Percentiles rank a stretch among this genome's conserved stretches.
These are phyloP conservation scores for Drosophila leontia DNA, from an alignment of 1,140 invertebrate species.

Conservation along the genomic window DNA sequence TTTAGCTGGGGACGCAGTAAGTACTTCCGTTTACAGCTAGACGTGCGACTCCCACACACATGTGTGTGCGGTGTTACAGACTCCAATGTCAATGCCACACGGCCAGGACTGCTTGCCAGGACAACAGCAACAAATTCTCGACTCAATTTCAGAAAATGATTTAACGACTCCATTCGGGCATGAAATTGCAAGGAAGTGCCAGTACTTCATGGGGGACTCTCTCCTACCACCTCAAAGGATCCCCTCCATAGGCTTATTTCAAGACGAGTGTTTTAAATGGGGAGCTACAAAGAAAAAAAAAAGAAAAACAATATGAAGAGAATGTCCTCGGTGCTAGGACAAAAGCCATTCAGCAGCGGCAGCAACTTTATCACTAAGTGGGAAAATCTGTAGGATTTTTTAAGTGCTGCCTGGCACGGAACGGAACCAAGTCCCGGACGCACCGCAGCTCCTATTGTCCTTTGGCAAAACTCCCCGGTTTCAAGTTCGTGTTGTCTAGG, in stretches of 20 bases:
- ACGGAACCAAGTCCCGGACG: constrained; percentile 1
- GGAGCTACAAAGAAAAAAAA: constrained; percentile 29
- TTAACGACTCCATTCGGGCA: constrained; percentile 81
- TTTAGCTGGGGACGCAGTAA: constrained; percentile 51
- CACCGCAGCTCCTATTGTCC: constrained; percentile 62
- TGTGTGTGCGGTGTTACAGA: constrained; percentile 11
- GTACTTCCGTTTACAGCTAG: constrained; percentile 78
- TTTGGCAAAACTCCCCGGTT: constrained; percentile 44
- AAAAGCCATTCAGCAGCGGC: constrained; percentile 64
- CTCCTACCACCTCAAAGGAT: constrained; percentile 1
- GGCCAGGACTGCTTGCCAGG: constrained; percentile 8
- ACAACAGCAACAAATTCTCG: constrained; percentile 63
- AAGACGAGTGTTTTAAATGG: constrained; percentile 60
- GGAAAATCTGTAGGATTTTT: constrained; percentile 82
- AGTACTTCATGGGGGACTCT: constrained; percentile 8
- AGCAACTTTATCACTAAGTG: constrained; percentile 79
- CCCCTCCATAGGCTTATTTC: constrained; percentile 61
- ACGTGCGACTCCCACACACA: constrained; percentile 54
- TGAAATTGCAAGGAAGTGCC: constrained; percentile 67
- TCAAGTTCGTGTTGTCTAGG: constrained; percentile 54
- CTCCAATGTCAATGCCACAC: constrained; percentile 75
- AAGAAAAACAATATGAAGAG: constrained; percentile 2
- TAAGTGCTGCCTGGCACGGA: constrained; percentile 60
- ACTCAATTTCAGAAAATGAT: constrained; percentile 83
- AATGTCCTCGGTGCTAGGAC: constrained; percentile 52